These are phyloP conservation scores for Unio pictorum DNA, from an alignment of 2,888 invertebrate genomes.

Conservation along the genomic window DNA sequence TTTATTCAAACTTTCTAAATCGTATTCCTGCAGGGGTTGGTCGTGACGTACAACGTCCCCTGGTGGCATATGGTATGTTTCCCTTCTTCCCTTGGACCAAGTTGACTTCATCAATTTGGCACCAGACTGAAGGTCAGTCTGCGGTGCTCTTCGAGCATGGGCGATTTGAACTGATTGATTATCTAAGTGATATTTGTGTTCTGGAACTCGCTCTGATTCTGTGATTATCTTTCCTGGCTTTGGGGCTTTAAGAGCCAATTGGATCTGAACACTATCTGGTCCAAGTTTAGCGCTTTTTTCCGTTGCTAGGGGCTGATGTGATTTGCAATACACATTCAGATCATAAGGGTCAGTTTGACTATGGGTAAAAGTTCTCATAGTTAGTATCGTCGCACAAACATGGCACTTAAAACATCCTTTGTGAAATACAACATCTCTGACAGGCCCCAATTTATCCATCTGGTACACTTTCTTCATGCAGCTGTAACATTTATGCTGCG, in stretches of 20 bases:
- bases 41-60: conserved; percentile 43
- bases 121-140: conserved; percentile 41
- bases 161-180: conserved; percentile 34
- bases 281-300: conserved; percentile 43
- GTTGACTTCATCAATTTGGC: conserved; percentile 42
- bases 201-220: conserved; percentile 49
- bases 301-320: conserved; percentile 44
- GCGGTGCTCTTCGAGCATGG: conserved; percentile 45
- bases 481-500: conserved; percentile 47
- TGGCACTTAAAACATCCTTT: conserved; percentile 57
- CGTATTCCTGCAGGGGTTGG: conserved; percentile 37
- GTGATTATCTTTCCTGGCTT: conserved; percentile 41
- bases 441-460: conserved; percentile 55
- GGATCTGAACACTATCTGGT: conserved; percentile 45
- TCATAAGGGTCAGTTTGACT: conserved; percentile 52
- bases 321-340: conserved; percentile 50
- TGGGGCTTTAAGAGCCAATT: conserved; percentile 46
- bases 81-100: conserved; percentile 48
- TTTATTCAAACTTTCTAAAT: conserved; percentile 30
- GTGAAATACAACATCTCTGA: conserved; percentile 54
- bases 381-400: conserved; percentile 44
- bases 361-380: conserved; percentile 52
- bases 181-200: conserved; percentile 38
- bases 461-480: conserved; percentile 57
- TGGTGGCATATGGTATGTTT: conserved; percentile 32